These are phyloP conservation scores for Portevinia maculata DNA, from an alignment of 2,888 invertebrate species.

Conservation along the genomic window DNA sequence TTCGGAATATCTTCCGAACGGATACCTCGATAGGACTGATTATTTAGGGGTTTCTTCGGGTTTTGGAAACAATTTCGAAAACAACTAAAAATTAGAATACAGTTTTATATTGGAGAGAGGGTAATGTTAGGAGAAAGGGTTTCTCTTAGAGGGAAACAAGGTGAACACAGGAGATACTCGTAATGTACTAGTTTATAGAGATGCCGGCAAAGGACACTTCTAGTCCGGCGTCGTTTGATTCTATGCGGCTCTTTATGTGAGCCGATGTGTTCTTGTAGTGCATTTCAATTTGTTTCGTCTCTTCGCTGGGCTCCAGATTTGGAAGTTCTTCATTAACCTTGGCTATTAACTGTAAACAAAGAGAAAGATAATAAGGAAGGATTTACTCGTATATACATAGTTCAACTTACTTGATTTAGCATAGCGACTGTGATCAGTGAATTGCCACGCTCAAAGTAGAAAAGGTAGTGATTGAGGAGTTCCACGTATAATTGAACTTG, in stretches of 20 bases:
- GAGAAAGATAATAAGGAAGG: constrained; percentile 11
- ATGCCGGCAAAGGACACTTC: constrained; percentile 83
- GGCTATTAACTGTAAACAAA: constrained; percentile 88
- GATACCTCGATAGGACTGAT: no score
- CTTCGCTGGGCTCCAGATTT: constrained; percentile 96
- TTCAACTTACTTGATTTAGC: constrained; percentile 84
- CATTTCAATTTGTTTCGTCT: constrained; percentile 97
- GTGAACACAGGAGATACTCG: constrained; percentile 24
- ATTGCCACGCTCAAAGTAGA: constrained; percentile 95
- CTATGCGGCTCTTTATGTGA: constrained; percentile 88
- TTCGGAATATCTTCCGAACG: no score
- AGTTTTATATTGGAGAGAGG: constrained; percentile 1
- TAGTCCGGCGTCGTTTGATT: constrained; percentile 81
- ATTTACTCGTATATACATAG: neutral
- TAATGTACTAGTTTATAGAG: constrained; percentile 80
- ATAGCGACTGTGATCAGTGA: constrained; percentile 84
- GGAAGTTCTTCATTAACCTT: constrained; percentile 97
- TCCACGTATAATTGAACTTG: constrained; percentile 98
- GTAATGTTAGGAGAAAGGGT: constrained; percentile 15
- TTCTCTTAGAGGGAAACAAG: constrained; percentile 12
- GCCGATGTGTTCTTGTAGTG: constrained; percentile 96
- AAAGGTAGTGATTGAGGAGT: constrained; percentile 95
- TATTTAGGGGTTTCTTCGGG: no score
- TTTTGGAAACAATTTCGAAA: constrained; percentile 37
- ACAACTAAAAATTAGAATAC: constrained; percentile 34